Conservation (phyloP, 1,140 invertebrate genomes). For the Achatina immaculata region DNA sequence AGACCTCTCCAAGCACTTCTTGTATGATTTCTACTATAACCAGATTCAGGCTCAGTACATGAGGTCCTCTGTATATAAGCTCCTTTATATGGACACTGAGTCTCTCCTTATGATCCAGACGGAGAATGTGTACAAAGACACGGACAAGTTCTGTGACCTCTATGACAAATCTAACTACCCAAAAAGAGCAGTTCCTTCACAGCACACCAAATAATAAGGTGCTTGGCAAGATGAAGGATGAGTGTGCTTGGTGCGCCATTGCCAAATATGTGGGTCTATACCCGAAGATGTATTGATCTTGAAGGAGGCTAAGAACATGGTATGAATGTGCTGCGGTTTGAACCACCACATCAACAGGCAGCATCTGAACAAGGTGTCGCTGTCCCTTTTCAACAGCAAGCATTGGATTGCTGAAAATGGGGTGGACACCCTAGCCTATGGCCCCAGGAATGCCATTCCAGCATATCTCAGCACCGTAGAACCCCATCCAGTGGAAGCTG, state of each 20-base stretch:
- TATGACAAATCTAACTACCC: constrained; percentile 37
- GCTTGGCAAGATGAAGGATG: constrained; percentile 73
- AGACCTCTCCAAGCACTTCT: constrained; percentile 52
- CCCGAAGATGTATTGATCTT: constrained; percentile 67
- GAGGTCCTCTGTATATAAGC: constrained; percentile 41
- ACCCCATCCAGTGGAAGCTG: constrained; percentile 28
- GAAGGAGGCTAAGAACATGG: background rate
- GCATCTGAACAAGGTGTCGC: too few relatives aligned
- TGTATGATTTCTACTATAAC: constrained; percentile 64
- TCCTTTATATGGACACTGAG: constrained; percentile 71
- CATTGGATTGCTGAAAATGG: background rate
- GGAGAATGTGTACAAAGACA: constrained; percentile 54
- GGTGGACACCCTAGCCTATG: background rate
- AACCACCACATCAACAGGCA: too few relatives aligned
- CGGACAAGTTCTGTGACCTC: constrained; percentile 43
- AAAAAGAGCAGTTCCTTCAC: constrained; percentile 19
- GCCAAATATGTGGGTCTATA: constrained; percentile 70
- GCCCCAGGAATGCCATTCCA: too few relatives aligned
- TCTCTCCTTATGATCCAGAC: constrained; percentile 67
- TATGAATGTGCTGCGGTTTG: too few relatives aligned
- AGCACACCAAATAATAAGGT: constrained; percentile 73
- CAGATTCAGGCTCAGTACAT: constrained; percentile 51
- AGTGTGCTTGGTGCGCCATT: constrained; percentile 67
- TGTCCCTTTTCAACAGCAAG: background rate
- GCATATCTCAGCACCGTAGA: too few relatives aligned